Base-by-base conservation (phyloP, 2,888 invertebrate species). In the Nephrotoma guestfalica region DNA sequence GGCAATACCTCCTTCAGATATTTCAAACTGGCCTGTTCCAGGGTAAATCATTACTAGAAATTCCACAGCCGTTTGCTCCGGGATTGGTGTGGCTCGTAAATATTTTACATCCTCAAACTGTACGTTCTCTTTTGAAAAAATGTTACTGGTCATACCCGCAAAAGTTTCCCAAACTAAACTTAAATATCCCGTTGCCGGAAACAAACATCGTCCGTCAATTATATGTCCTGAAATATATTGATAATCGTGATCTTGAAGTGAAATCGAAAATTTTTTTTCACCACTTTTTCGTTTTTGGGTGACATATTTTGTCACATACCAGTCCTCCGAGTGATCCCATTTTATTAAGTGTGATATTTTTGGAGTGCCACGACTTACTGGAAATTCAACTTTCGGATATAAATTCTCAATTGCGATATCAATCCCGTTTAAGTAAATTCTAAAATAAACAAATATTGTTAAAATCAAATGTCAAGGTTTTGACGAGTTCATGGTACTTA, bases 161-260 rank as follows among this genome's bases (percentile, higher is more conserved):
- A 30, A 30, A 30, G 30, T 30, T 30, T 90, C 95, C 96, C 96
- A 96, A 0, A 95, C 95, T n/a, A 95, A 91, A 57, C 93, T 92
- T 89, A 98, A 91, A 90, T 97, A 97, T 18, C 95, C 96, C 0
- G 97, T 97, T 0, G 97, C 97, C 0, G 98, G 98, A 89, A 96
- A 85, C 43, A 85, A 45, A 85, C 18, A n/a, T 85, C 85, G 18
- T 7, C 83, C 83, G 91, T 98, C 97, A 87, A 98, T 95, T 11
- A 94, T 93, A 91, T 98, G 98, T 0, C 96, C 97, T 43, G 92
- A 91, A 91, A 97, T 92, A 89, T 94, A 97, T 86, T 95, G 94
- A 89, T 93, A 94, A 89, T 94, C 94, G 87, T 95, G 95, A 88
- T 95, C 94, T 0, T 91, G 91, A 4, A 95, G 91, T 40, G 93